Conservation (phyloP, 2,113 vertebrate genomes). For the Prinia subflava region DNA sequence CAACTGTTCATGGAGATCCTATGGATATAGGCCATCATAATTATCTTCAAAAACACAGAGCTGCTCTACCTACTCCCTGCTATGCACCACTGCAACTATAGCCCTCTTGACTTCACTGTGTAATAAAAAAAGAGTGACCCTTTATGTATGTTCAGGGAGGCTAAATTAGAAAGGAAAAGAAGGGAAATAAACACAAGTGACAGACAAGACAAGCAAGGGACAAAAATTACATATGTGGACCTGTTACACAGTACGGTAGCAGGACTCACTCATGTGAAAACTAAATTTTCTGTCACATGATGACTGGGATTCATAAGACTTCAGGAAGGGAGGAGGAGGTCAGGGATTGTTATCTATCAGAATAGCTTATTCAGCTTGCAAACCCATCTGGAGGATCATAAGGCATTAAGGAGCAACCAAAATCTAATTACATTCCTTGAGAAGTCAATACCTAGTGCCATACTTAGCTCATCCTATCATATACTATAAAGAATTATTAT, state of each 20-base stretch:
- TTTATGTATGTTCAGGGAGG: not conserved
- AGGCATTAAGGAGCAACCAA: not conserved
- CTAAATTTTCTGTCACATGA: not conserved
- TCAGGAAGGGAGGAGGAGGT: not conserved
- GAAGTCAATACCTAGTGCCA: not conserved
- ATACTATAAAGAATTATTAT: not conserved
- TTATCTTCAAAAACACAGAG: not conserved
- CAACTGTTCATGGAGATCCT: not conserved
- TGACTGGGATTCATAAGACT: not conserved
- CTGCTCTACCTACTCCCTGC: not conserved
- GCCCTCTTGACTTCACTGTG: not conserved
- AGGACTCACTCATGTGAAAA: not conserved
- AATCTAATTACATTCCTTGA: not conserved
- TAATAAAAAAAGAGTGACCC: not conserved
- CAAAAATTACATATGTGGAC: not conserved
- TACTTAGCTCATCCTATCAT: not conserved
- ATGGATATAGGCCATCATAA: not conserved
- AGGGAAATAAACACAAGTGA: not conserved
- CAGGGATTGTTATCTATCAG: not conserved
- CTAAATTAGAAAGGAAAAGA: not conserved
- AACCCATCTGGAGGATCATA: not conserved
- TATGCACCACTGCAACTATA: not conserved
- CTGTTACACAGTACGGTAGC: not conserved
- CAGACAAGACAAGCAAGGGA: not conserved
- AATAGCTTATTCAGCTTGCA: not conserved